These are phyloP conservation scores for Megaceryle maxima DNA, from an alignment of 2,113 vertebrate genomes.

Conservation along the genomic window DNA sequence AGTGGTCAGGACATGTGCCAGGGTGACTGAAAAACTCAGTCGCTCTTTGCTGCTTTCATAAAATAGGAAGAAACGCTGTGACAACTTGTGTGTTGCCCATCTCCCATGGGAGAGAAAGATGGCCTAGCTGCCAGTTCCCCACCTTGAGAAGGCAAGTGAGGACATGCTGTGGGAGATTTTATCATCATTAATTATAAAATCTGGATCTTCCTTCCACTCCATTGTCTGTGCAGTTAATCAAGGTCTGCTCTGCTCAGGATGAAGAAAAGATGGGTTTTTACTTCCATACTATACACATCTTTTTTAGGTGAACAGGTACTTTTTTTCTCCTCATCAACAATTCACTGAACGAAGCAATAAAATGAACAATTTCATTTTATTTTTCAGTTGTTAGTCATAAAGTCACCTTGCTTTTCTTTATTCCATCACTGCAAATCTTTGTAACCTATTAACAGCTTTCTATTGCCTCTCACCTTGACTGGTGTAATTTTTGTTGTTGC, in stretches of 20 bases:
- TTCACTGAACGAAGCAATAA: too few relatives aligned
- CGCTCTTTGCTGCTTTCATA: not conserved
- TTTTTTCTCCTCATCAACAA: not conserved
- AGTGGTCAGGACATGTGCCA: not conserved
- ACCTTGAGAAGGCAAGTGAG: not conserved
- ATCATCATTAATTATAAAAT: not conserved
- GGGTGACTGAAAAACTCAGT: not conserved
- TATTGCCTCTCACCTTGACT: not conserved
- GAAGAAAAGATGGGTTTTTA: not conserved
- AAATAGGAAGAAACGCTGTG: not conserved
- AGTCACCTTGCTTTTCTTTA: not conserved
- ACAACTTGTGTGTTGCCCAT: not conserved
- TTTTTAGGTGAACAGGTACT: not conserved
- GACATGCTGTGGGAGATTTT: not conserved
- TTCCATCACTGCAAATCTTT: not conserved
- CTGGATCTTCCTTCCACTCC: not conserved
- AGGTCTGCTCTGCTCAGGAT: not conserved
- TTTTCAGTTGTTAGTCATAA: not conserved
- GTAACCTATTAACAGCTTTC: not conserved
- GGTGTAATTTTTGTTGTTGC: not conserved
- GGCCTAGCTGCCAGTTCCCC: not conserved
- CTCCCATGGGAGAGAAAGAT: not conserved
- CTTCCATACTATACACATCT: not conserved
- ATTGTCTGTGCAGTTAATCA: not conserved
- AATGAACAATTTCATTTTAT: not conserved